phyloP scores from a whole-genome alignment of 2,888 invertebrate genomes.

The Zygothrica quintamaculata region DNA sequence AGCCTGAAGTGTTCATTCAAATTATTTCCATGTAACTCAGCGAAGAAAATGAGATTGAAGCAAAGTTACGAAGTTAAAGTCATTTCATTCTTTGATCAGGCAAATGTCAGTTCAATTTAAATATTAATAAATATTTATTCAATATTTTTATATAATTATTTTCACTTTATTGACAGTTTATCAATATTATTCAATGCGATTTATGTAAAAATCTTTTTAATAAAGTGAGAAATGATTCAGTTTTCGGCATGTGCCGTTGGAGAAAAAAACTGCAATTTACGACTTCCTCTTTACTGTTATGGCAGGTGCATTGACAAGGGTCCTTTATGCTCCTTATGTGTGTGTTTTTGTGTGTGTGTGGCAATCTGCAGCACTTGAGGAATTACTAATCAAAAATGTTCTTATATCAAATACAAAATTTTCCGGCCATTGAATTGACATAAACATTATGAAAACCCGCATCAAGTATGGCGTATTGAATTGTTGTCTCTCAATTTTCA shows the following conservation, averaged over 20 bases:
- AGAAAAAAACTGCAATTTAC: slow-evolving; percentile 56
- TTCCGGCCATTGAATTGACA: slow-evolving; percentile 18
- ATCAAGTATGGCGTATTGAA: slow-evolving; percentile 46
- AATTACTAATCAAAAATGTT: slow-evolving; percentile 37
- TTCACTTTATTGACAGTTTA: too few species aligned
- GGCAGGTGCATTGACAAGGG: slow-evolving; percentile 64
- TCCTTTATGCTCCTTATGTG: slow-evolving; percentile 31
- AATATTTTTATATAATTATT: too few species aligned
- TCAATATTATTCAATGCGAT: too few species aligned
- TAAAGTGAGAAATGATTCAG: neutral
- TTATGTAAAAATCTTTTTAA: neutral
- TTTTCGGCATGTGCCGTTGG: slow-evolving; percentile 14
- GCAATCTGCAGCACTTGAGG: slow-evolving; percentile 53
- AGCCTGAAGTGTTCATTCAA: too few species aligned
- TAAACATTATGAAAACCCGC: slow-evolving; percentile 28
- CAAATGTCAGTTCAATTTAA: too few species aligned
- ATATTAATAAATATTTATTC: too few species aligned
- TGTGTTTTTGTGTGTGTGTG: slow-evolving; percentile 2
- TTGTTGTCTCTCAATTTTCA: slow-evolving; percentile 48
- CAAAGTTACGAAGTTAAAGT: too few species aligned
- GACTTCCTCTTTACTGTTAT: slow-evolving; percentile 71
- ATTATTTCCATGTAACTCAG: too few species aligned
- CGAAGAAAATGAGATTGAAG: too few species aligned
- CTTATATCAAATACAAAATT: slow-evolving; percentile 52
- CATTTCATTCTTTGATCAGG: too few species aligned